These are phyloP conservation scores for Trichogramma dendrolimi DNA, from an alignment of 2,888 invertebrate genomes.

Conservation along the genomic window DNA sequence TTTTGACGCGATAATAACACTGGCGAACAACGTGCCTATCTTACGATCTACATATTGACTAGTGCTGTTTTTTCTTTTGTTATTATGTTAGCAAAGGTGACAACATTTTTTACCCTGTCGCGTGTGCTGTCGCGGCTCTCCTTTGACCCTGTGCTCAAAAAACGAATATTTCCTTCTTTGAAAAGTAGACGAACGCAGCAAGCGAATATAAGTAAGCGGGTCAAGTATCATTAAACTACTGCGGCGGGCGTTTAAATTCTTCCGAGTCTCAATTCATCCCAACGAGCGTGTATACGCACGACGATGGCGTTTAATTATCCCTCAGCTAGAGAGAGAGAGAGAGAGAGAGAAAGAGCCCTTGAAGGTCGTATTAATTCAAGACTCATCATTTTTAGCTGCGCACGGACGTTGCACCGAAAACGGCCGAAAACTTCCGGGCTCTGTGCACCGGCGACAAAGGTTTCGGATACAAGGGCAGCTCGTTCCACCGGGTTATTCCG, in stretches of 20 bases:
- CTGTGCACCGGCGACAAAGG: constrained; percentile 95
- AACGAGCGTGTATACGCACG: background rate
- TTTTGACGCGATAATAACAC: too few relatives aligned
- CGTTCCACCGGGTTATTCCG: constrained; percentile 94
- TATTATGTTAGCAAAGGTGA: too few relatives aligned
- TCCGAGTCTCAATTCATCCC: background rate
- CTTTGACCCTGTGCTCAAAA: constrained; percentile 28
- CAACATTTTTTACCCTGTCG: too few relatives aligned
- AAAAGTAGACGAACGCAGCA: constrained; percentile 10
- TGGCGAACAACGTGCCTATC: too few relatives aligned
- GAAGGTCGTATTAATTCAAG: constrained; percentile 1
- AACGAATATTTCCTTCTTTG: constrained; percentile 23
- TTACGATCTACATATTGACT: too few relatives aligned
- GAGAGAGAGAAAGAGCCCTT: background rate
- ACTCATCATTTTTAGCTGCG: constrained; percentile 67
- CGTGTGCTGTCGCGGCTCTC: background rate
- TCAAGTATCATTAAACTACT: constrained; percentile 24
- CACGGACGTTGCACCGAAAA: constrained; percentile 88
- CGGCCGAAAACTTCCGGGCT: constrained; percentile 94
- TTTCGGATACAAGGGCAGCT: constrained; percentile 88
- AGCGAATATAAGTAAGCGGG: constrained; percentile 5
- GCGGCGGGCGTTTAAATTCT: constrained; percentile 10
- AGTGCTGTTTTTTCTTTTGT: too few relatives aligned
- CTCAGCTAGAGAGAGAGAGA: too few relatives aligned
- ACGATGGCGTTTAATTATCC: too few relatives aligned